Evolutionary conservation across 2,113 vertebrate genomes (phyloP).

Genomic region (Colinus virginianus): DNA sequence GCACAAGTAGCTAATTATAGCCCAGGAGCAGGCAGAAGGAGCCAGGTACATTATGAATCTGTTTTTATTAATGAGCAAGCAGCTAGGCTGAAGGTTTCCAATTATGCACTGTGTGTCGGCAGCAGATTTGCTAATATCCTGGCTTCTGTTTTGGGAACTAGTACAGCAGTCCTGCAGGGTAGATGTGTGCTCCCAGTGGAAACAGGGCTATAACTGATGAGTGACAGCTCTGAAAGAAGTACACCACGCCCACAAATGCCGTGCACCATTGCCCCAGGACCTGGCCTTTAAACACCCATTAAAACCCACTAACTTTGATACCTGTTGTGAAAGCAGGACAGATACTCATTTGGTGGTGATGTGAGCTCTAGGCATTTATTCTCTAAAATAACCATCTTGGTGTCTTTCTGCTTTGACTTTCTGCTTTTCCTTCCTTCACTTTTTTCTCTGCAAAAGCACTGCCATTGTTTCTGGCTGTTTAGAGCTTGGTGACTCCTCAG

Average conservation of each 20-base stretch:
- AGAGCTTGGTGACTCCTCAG: background rate
- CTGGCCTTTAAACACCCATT: background rate
- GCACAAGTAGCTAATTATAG: conserved; percentile 6
- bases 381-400: background rate
- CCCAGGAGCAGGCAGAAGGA: background rate
- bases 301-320: background rate
- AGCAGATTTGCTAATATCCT: background rate
- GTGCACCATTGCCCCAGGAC: accelerated
- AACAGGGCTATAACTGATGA: background rate
- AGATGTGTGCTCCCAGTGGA: background rate
- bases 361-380: background rate
- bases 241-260: accelerated
- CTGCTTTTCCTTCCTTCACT: background rate
- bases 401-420: background rate
- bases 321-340: background rate
- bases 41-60: background rate
- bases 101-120: background rate
- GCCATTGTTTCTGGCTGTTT: background rate
- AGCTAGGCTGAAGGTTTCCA: conserved; percentile 10
- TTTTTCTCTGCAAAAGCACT: background rate
- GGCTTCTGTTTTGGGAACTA: background rate
- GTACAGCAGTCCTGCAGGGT: background rate
- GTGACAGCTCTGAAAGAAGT: background rate
- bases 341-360: background rate
- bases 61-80: background rate